Conservation (phyloP, 2,888 invertebrate genomes). For the Ennomos erosarius region DNA sequence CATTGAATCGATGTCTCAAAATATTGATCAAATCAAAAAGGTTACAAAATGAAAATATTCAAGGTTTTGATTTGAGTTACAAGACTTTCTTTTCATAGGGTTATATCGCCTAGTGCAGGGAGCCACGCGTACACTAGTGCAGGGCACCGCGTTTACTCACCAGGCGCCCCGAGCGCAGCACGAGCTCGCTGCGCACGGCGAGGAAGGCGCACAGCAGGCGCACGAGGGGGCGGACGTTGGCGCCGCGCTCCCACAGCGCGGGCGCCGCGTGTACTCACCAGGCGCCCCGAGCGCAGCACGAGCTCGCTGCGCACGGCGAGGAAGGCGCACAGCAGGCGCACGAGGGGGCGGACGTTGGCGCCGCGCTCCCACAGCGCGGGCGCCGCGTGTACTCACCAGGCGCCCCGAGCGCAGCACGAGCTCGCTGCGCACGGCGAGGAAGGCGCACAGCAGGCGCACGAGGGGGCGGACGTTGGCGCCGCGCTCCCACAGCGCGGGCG, state of each 20-base stretch:
- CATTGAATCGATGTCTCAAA: too few species aligned
- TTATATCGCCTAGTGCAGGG: conserved; percentile 69
- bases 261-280: conserved; percentile 96
- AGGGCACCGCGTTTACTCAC: conserved; percentile 96
- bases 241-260: conserved; percentile 96
- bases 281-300: conserved; percentile 95
- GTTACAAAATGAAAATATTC: too few species aligned
- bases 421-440: conserved; percentile 82
- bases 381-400: conserved; percentile 81
- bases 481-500: too few species aligned
- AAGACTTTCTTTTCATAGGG: too few species aligned
- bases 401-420: conserved; percentile 85
- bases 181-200: conserved; percentile 94
- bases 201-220: too few species aligned
- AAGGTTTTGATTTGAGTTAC: too few species aligned
- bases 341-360: too few species aligned
- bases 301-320: conserved; percentile 95
- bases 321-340: too few species aligned
- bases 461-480: conserved; percentile 98
- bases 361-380: too few species aligned
- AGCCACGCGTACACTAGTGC: conserved; percentile 97
- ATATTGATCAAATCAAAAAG: too few species aligned
- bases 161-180: too few species aligned
- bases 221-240: too few species aligned
- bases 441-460: conserved; percentile 95